Evolutionary conservation across 2,888 invertebrate species (phyloP).

Genomic region (Drosophila parthenogenetica): DNA sequence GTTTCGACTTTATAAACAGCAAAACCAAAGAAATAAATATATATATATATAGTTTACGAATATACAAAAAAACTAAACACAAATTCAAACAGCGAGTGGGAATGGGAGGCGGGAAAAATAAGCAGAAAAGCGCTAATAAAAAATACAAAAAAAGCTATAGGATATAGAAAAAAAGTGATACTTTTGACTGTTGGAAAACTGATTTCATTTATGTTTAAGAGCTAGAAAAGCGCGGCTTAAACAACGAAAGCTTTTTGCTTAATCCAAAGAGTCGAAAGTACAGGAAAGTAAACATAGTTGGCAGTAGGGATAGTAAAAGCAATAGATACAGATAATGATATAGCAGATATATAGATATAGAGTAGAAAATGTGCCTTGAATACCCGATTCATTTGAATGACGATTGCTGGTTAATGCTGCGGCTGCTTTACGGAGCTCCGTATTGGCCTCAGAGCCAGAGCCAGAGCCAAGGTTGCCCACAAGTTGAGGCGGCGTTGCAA

Average conservation of each 20-base stretch:
- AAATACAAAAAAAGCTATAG: neutral
- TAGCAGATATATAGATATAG: neutral
- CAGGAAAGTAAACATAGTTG: constrained; percentile 1
- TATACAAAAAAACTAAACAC: neutral
- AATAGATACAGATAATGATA: neutral
- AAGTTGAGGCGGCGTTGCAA: constrained; percentile 16
- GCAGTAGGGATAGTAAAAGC: neutral
- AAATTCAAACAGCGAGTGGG: constrained; percentile 2
- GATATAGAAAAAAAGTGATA: neutral
- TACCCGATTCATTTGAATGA: constrained; percentile 85
- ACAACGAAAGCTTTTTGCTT: too few relatives aligned
- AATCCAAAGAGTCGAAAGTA: constrained; percentile 8
- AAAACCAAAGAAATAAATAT: constrained; percentile 1
- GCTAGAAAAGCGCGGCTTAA: too few relatives aligned
- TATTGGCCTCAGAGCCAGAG: constrained; percentile 61
- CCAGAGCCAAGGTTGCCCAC: constrained; percentile 1
- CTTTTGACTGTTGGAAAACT: neutral
- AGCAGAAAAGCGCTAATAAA: neutral
- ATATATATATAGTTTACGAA: neutral
- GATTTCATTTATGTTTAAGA: too few relatives aligned
- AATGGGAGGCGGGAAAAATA: neutral
- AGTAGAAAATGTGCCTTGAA: constrained; percentile 30
- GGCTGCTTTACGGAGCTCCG: constrained; percentile 82
- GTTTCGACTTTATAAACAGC: neutral
- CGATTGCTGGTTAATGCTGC: constrained; percentile 79